These are phyloP conservation scores for Onychostoma macrolepis DNA, from an alignment of 2,113 vertebrate genomes.

Conservation along the genomic window DNA sequence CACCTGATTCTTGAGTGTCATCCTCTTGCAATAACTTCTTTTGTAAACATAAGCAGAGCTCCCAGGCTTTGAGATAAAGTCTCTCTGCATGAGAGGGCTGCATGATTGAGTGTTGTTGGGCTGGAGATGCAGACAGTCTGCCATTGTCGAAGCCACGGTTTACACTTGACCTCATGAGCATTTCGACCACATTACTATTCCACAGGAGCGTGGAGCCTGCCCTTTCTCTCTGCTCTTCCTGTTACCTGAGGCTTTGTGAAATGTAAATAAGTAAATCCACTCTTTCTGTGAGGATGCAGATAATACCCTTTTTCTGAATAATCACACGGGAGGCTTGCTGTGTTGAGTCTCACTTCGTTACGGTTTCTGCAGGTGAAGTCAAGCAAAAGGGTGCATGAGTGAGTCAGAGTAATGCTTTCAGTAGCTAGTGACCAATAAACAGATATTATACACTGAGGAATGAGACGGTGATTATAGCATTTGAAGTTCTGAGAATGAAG, in stretches of 20 bases:
- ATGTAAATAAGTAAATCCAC: slow-evolving; percentile 21
- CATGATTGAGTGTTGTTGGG: slow-evolving; percentile 73
- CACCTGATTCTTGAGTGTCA: not conserved
- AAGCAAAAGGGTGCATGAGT: not conserved
- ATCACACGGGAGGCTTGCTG: not conserved
- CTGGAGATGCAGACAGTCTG: slow-evolving; percentile 72
- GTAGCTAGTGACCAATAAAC: not conserved
- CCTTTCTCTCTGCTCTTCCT: slow-evolving; percentile 52
- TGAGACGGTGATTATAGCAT: not conserved
- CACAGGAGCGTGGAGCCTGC: slow-evolving; percentile 57
- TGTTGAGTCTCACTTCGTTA: not conserved
- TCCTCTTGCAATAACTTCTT: not conserved
- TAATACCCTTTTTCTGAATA: slow-evolving; percentile 33
- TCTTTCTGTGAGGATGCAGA: slow-evolving; percentile 29
- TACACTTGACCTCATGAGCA: slow-evolving; percentile 73
- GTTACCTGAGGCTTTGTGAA: slow-evolving; percentile 38
- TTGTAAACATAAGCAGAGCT: slow-evolving; percentile 52
- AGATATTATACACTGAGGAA: not conserved
- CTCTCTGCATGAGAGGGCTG: slow-evolving; percentile 74
- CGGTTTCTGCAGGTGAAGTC: slow-evolving; percentile 21
- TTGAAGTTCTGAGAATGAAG: not conserved
- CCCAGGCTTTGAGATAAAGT: slow-evolving; percentile 69
- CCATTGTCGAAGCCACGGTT: slow-evolving; percentile 69
- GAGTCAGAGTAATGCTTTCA: not conserved
- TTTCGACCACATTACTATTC: slow-evolving; percentile 56